phyloP scores from a whole-genome alignment of 2,888 invertebrate genomes.

The Hylaea fasciaria region DNA sequence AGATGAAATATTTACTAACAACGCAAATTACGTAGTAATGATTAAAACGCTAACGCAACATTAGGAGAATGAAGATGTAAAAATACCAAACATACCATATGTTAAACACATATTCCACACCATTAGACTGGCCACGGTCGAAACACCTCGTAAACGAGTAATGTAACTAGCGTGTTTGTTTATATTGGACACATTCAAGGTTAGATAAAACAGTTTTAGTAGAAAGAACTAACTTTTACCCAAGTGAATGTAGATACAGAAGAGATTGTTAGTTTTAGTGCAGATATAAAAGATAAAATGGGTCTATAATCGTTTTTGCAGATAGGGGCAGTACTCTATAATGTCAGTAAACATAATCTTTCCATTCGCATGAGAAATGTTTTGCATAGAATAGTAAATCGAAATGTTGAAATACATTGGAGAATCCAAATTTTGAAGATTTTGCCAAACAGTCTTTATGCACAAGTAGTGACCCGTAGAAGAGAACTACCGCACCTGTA shows the following conservation, averaged over 20 bases:
- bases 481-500: not conserved
- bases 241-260: constrained; percentile 10
- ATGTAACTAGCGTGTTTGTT: constrained; percentile 54
- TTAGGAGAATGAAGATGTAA: constrained; percentile 21
- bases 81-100: constrained; percentile 29
- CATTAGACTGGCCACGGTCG: constrained; percentile 23
- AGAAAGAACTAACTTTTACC: constrained; percentile 26
- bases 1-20: constrained; percentile 29
- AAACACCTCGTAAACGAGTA: constrained; percentile 49
- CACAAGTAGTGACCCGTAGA: too few species aligned
- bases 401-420: too few species aligned
- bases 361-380: too few species aligned
- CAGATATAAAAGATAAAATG: not conserved
- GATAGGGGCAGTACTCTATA: not conserved
- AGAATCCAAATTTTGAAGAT: too few species aligned
- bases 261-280: not conserved
- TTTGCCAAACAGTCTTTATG: too few species aligned
- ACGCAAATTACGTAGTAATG: constrained; percentile 6
- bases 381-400: too few species aligned
- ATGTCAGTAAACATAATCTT: not conserved
- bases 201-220: constrained; percentile 41
- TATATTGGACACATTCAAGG: constrained; percentile 56
- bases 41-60: constrained; percentile 14
- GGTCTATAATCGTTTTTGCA: not conserved
- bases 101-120: constrained; percentile 34